These are phyloP conservation scores for Tilapia sparmanii DNA, from an alignment of 2,113 vertebrate species.

Conservation along the genomic window DNA sequence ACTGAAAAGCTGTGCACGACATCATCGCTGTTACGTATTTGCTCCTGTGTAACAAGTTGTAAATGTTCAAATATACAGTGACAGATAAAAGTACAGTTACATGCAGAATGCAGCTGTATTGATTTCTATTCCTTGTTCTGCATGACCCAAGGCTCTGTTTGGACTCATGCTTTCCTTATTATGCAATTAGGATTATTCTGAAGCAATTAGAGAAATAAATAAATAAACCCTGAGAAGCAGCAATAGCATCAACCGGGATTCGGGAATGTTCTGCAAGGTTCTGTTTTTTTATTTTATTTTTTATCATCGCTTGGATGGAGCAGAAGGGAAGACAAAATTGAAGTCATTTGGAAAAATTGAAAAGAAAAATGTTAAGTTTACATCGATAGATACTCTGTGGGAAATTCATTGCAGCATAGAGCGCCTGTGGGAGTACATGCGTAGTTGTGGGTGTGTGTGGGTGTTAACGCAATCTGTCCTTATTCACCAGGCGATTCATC, in stretches of 20 bases:
- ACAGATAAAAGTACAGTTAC: not conserved
- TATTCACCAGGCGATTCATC: conserved; percentile 13
- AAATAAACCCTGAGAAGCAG: conserved; percentile 7
- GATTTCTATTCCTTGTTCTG: not conserved
- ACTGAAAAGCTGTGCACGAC: not conserved
- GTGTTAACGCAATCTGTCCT: conserved; percentile 40
- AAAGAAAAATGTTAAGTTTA: not conserved
- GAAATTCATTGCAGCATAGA: not conserved
- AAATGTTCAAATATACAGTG: not conserved
- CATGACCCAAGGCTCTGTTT: not conserved
- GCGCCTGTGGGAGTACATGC: not conserved
- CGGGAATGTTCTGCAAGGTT: not conserved
- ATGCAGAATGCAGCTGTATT: not conserved
- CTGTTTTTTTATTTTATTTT: not conserved
- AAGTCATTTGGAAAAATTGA: not conserved
- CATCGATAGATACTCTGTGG: not conserved
- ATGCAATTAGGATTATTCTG: conserved; percentile 24
- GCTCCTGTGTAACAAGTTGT: not conserved
- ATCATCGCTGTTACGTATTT: not conserved
- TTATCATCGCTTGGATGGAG: not conserved
- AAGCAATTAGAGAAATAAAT: not conserved
- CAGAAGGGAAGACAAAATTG: not conserved
- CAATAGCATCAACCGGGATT: not conserved
- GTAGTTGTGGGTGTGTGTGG: conserved; percentile 5
- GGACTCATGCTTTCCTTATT: not conserved